Conservation (phyloP, 2,888 invertebrate genomes). For the Dorcus parallelipipedus region DNA sequence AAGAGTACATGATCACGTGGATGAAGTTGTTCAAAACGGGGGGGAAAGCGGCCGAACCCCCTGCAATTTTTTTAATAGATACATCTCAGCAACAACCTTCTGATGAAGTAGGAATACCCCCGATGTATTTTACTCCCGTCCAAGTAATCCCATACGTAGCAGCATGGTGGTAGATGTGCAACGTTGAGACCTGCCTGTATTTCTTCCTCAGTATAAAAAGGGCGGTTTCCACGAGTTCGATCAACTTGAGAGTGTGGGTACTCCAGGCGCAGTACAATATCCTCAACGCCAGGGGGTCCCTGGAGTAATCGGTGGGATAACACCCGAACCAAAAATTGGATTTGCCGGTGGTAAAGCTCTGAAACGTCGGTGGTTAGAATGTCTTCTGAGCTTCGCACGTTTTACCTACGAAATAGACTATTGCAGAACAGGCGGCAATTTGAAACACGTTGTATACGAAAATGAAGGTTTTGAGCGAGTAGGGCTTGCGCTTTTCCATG, state of each 20-base stretch:
- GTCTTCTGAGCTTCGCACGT: too few relatives aligned
- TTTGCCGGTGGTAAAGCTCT: too few relatives aligned
- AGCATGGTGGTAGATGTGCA: slow-evolving; percentile 73
- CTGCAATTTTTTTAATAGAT: slow-evolving; percentile 44
- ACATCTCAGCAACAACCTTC: too few relatives aligned
- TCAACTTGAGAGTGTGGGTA: slow-evolving; percentile 60
- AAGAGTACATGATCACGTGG: slow-evolving; percentile 75
- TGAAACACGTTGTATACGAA: too few relatives aligned
- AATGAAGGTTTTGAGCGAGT: too few relatives aligned
- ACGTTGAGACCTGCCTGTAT: slow-evolving; percentile 64
- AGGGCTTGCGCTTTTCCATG: too few relatives aligned
- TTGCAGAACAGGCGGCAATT: too few relatives aligned
- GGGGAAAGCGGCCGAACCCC: slow-evolving; percentile 63
- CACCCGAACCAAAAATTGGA: too few relatives aligned
- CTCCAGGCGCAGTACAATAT: slow-evolving; percentile 53
- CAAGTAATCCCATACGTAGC: slow-evolving; percentile 60
- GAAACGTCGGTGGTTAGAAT: too few relatives aligned
- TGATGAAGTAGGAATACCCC: slow-evolving; percentile 53
- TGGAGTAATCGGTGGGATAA: slow-evolving; percentile 58
- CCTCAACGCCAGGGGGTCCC: slow-evolving; percentile 53
- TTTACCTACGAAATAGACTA: too few relatives aligned
- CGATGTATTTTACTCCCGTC: slow-evolving; percentile 60
- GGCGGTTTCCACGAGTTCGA: slow-evolving; percentile 66
- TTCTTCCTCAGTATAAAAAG: slow-evolving; percentile 72
- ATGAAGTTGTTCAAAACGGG: slow-evolving; percentile 64